Percentiles rank a stretch among this genome's conserved stretches.
These are phyloP conservation scores for Galeopterus variegatus DNA, from an alignment of 2,113 vertebrate genomes.

Conservation along the genomic window DNA sequence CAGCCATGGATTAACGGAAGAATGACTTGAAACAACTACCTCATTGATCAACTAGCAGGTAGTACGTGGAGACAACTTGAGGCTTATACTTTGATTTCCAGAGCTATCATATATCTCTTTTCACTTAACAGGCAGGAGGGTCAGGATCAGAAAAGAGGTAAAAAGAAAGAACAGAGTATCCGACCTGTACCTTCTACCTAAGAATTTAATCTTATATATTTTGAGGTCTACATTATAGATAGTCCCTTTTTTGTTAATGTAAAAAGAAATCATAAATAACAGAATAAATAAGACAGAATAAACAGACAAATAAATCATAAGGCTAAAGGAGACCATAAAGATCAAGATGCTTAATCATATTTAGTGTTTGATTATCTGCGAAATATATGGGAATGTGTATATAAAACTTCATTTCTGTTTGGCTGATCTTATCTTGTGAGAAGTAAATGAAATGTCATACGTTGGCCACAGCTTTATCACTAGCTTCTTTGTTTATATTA, in stretches of 20 bases:
- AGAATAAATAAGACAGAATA: background rate
- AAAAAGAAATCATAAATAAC: background rate
- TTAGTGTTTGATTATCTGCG: background rate
- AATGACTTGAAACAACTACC: background rate
- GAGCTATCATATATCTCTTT: background rate
- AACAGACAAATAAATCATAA: background rate
- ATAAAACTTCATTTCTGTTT: slow-evolving; percentile 61
- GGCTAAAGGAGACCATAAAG: background rate
- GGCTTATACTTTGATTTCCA: background rate
- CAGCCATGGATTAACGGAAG: background rate
- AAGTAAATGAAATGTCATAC: background rate
- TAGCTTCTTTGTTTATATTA: slow-evolving; percentile 52
- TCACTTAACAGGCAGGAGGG: background rate
- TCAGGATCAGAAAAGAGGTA: background rate
- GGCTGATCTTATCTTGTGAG: slow-evolving; percentile 8
- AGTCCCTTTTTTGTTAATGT: background rate
- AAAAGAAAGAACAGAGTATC: background rate
- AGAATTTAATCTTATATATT: background rate
- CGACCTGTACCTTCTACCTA: background rate
- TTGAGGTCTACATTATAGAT: background rate
- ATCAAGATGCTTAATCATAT: background rate
- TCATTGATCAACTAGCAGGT: background rate
- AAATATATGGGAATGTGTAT: background rate
- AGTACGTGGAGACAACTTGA: background rate
- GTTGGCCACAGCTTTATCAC: background rate